Evolutionary conservation across 2,797 vertebrate species (phyloP).

Genomic region (Onychomys torridus): DNA sequence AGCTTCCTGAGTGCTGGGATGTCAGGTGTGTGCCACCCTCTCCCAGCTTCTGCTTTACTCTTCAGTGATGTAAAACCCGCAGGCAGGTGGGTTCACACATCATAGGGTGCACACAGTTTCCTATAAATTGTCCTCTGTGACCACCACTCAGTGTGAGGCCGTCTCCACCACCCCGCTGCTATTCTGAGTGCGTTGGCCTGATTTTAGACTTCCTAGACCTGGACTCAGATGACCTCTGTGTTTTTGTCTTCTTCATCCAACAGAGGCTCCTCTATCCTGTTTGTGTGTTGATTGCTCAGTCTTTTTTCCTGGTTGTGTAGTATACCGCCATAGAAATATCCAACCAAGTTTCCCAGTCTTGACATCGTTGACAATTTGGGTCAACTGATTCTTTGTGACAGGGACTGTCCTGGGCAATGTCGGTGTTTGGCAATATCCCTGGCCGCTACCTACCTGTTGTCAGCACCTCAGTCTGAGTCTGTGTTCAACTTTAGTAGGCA

Average conservation of each 20-base stretch:
- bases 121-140: not conserved
- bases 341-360: not conserved
- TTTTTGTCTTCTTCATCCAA: not conserved
- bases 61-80: not conserved
- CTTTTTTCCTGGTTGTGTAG: not conserved
- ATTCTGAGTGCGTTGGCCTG: not conserved
- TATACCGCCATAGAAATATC: accelerated
- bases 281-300: not conserved
- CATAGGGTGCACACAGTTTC: not conserved
- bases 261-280: accelerated
- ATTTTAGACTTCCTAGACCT: not conserved
- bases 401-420: not conserved
- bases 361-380: not conserved
- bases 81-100: not conserved
- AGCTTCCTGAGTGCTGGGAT: not conserved
- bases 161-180: accelerated
- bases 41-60: not conserved
- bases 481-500: not conserved
- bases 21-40: not conserved
- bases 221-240: not conserved
- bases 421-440: not conserved
- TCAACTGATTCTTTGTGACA: not conserved
- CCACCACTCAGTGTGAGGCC: not conserved
- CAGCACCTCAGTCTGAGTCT: not conserved
- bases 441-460: not conserved